Evolutionary conservation across 2,113 vertebrate species (phyloP), one percentile per base, ranked within the genome.

Genomic region (Rhipidura dahli): DNA sequence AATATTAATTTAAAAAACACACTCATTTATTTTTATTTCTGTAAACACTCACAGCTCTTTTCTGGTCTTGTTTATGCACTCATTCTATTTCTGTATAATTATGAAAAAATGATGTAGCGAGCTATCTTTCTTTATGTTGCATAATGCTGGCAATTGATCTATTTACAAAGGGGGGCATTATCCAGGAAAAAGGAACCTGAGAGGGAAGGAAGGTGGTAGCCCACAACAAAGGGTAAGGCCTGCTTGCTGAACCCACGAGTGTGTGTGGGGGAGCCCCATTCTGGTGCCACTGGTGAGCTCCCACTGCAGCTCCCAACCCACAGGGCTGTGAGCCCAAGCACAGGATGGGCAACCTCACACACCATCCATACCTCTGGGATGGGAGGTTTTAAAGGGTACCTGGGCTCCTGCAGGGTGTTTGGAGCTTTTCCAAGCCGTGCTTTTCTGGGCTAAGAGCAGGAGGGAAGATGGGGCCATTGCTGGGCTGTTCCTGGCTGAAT

Each of bases 1-100:
- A 98, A 97, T 98, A 98, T 96, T 98, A 97, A 97, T 97, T 98
- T 97, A 93, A 97, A 97, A 94, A 93, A 96, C 89, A 95, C 66
- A 93, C 83, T 63, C 57, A 91, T 96, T 98, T 97, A 97, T 97
- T 98, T 97, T 97, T 95, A 95, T 96, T 98, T 97, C 96, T 95
- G 94, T 92, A 97, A 96, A 96, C 91, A 97, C 31, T 76, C 89
- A 76, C 88, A 92, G 88, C 76, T 91, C 61, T 89, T 80, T 91
- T 95, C 80, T 93, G 83, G 71, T 83, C 63, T 88, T 56, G 18
- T 83, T 86, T 88, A 76, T 83, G 70, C 57, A 61, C 47, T 88
- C 66, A 54, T 95, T 97, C 95, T 95, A 87, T 93, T 94, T 97
- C 87, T 94, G 60, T 94, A 92, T 87, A 96, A 95, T 85, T 93